Conservation (phyloP, 1,140 invertebrate species). For the Cyclargus thomasi region DNA sequence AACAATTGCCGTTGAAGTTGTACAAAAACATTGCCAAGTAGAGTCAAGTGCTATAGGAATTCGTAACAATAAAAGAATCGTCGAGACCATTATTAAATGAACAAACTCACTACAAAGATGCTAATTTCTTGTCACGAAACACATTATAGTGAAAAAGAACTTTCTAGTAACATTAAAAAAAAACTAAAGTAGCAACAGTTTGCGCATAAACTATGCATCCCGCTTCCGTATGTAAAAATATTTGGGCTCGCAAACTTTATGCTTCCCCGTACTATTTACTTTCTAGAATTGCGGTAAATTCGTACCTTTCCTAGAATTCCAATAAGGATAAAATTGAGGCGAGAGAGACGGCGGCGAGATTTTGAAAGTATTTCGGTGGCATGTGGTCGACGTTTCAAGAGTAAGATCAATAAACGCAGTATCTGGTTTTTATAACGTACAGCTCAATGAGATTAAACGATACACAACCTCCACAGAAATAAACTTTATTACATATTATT, state of each 20-base stretch:
- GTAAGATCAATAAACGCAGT: slow-evolving; percentile 11
- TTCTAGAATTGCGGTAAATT: slow-evolving; percentile 5
- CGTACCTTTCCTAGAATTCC: slow-evolving; percentile 9
- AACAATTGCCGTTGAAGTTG: background rate
- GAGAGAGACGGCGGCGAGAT: background rate
- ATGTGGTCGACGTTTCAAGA: background rate
- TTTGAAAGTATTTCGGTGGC: slow-evolving; percentile 11
- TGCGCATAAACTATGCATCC: background rate
- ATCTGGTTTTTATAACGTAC: background rate
- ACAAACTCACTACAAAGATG: too few relatives aligned
- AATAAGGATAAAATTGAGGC: background rate
- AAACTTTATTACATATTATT: slow-evolving; percentile 2
- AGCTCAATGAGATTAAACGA: background rate
- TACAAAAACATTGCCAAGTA: too few relatives aligned
- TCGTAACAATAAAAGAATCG: too few relatives aligned
- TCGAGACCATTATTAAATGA: too few relatives aligned
- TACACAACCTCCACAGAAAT: slow-evolving; percentile 8
- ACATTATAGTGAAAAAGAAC: too few relatives aligned
- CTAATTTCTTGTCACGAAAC: too few relatives aligned
- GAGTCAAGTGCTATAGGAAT: too few relatives aligned
- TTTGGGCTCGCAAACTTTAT: background rate
- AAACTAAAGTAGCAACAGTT: background rate
- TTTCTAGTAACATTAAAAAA: too few relatives aligned
- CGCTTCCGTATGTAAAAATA: background rate
- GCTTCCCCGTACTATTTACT: background rate